These are phyloP conservation scores for Nephotettix cincticeps DNA, from an alignment of 1,140 invertebrate species.

Conservation along the genomic window DNA sequence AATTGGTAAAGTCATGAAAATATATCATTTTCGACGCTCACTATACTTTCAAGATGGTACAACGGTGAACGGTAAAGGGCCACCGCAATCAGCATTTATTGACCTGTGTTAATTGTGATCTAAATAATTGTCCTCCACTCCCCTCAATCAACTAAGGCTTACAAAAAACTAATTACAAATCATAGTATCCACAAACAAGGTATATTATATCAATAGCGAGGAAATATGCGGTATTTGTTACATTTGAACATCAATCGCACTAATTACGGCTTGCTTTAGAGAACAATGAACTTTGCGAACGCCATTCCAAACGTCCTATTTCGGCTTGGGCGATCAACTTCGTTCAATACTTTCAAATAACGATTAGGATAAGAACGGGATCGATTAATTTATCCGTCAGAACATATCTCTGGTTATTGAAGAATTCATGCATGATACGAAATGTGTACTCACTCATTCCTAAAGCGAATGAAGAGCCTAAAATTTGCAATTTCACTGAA, in stretches of 20 bases:
- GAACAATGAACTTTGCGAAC: constrained; percentile 49
- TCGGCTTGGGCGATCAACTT: constrained; percentile 46
- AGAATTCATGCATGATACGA: constrained; percentile 30
- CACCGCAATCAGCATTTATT: constrained; percentile 40
- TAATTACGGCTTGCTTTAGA: constrained; percentile 40
- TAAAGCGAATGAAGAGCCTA: constrained; percentile 38
- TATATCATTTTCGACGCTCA: no score
- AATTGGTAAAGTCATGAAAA: no score
- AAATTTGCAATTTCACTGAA: constrained; percentile 44
- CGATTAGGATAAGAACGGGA: background rate
- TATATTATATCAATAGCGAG: no score
- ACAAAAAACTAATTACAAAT: background rate
- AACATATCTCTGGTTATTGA: constrained; percentile 17
- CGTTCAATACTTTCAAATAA: constrained; percentile 42
- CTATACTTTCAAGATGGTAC: background rate
- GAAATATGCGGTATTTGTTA: background rate
- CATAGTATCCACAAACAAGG: background rate
- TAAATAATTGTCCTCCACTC: constrained; percentile 32
- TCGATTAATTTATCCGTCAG: background rate
- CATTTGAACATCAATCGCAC: constrained; percentile 23
- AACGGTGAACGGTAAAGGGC: constrained; percentile 16
- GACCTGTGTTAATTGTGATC: constrained; percentile 41
- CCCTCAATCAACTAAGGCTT: background rate
- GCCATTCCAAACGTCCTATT: constrained; percentile 47
- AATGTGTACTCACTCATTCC: constrained; percentile 40